Evolutionary conservation across 23 tunicate species (phyloP), one percentile per base, ranked within the genome.

Genomic region (Botrylloides violaceus): DNA sequence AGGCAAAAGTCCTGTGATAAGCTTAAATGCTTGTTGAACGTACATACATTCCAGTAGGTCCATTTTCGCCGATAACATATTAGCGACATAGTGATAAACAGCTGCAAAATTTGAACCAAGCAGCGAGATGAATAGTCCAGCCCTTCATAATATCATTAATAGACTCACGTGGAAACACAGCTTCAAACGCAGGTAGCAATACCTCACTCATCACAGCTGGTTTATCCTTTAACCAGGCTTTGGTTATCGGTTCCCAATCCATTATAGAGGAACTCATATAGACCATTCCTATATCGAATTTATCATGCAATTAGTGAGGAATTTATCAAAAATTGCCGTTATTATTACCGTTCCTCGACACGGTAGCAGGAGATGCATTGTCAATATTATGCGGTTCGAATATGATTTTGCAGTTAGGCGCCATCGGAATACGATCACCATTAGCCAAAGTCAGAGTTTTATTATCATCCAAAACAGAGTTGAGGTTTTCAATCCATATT

Each of bases 371-470:
- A 1, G 98, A 92, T 2, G 98, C 98, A 76, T 92, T 92, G 73
- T 92, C 98, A 61, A 92, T 92, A 34, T 92, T 92, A 58, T 92
- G 92, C 26, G 98, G 98, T 58, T 92, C 98, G 62, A 92, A 92
- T 12, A 92, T 80, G 58, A 92, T 92, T 43, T 92, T 84, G 78
- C 92, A 79, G 58, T 48, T 92, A 36, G 98, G 87, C 28, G 98
- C 92, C 98, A 92, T 92, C 48, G 92, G 98, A 18, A 92, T 92
- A n/a, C 98, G 92, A 80, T 84, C 98, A n/a, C 85, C 98, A 73
- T 92, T 92, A 15, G 98, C 98, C 12, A 92, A 71, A 1, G 98
- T 92, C 66, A 92, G 56, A 1, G 98, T 92, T 65, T 92, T 92
- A 61, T 84, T 92, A 77, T 92, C 98, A 76, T 92, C 98, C 60